Evolutionary conservation across 2,888 invertebrate genomes (phyloP).

Genomic region (Kryphioiulus occultus): DNA sequence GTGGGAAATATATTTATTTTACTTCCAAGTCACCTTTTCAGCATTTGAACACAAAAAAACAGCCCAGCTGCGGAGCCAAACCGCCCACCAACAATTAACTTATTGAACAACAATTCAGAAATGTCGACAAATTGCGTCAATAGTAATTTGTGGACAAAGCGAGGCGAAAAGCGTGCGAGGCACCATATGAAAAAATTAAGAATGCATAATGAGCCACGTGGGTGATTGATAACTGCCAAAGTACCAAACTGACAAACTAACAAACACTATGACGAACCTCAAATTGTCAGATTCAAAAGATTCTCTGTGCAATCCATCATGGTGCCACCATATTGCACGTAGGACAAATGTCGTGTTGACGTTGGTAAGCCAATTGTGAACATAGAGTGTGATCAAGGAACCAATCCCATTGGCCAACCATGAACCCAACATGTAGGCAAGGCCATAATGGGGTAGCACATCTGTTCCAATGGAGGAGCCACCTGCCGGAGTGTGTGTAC

Average conservation of each 20-base stretch:
- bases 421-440: too few species aligned
- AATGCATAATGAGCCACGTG: background rate
- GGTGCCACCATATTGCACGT: background rate
- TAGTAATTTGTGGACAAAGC: too few species aligned
- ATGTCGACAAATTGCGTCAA: background rate
- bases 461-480: constrained; percentile 30
- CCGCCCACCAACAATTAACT: background rate
- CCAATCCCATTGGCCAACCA: background rate
- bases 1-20: constrained; percentile 34
- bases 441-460: constrained; percentile 24
- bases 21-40: background rate
- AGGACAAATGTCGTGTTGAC: background rate
- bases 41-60: background rate
- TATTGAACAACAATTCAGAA: background rate
- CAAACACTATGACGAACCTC: background rate
- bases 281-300: background rate
- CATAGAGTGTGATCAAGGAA: background rate
- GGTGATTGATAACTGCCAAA: constrained; percentile 20
- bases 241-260: background rate
- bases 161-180: background rate
- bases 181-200: background rate
- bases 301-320: background rate
- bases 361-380: background rate
- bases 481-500: constrained; percentile 29
- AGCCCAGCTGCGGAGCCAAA: background rate